Evolutionary conservation across 2,113 vertebrate genomes (phyloP), one percentile per base, ranked within the genome.

Genomic region (Ondatra zibethicus): DNA sequence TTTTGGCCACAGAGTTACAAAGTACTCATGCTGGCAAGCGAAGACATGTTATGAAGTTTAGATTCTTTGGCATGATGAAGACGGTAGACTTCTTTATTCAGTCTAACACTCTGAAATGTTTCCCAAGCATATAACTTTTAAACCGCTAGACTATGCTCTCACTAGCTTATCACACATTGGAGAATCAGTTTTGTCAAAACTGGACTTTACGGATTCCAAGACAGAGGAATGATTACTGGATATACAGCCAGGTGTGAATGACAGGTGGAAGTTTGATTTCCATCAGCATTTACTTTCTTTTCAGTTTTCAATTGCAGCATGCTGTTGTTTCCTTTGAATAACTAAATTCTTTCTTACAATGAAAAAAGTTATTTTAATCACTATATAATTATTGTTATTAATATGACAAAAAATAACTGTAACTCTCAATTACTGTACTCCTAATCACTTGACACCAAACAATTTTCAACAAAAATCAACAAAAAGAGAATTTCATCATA

Each of bases 51-150:
- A 96, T 96, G 92, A 97, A 96, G 91, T 96, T 96, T 96, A 96
- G 81, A 95, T 92, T 97, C 91, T n/a, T 96, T 98, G 97, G 96
- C 97, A 97, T 96, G 63, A 33, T 55, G 89, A 88, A 97, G 96
- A 97, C 1, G 96, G 95, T 91, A 98, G 97, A 97, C 96, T 88
- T 96, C 95, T 97, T 95, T 92, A 96, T 91, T 97, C 97, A 91
- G 96, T 97, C 97, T 97, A 96, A 97, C 96, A 97, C 94, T 88
- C 77, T 84, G 90, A 97, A 97, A 89, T 96, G 96, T 96, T 98
- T 97, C 95, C 94, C 12, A 31, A 97, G 97, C 42, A 68, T 25
- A 31, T 90, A 97, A 97, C 97, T 97, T 97, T 95, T 96, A 97
- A 95, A 95, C 94, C 91, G 97, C 96, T 97, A 97, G 95, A 97